These are phyloP conservation scores for Cynocephalus volans DNA, from an alignment of 2,113 vertebrate species.

Conservation along the genomic window DNA sequence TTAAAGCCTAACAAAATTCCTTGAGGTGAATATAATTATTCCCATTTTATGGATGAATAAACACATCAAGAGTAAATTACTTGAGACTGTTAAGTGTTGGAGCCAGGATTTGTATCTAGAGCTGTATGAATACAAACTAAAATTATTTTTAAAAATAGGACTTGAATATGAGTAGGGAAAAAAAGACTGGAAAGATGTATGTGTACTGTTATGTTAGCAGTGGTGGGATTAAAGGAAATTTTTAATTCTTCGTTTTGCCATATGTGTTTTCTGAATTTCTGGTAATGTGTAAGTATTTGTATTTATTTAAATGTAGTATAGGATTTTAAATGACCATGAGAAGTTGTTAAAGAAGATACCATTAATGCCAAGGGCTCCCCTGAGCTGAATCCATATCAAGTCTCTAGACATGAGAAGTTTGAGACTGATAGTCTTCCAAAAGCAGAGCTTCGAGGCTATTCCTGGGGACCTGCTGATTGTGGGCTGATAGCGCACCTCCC, in stretches of 20 bases:
- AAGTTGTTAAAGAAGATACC: conserved; percentile 14
- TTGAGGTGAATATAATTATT: conserved; percentile 24
- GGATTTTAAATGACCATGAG: conserved; percentile 14
- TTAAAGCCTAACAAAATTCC: conserved; percentile 66
- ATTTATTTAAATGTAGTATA: conserved; percentile 20
- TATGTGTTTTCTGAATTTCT: conserved; percentile 56
- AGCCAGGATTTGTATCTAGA: conserved; percentile 34
- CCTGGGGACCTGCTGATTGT: neutral
- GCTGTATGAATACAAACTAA: neutral
- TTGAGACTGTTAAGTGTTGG: neutral
- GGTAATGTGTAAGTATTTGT: neutral
- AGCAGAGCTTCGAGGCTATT: neutral
- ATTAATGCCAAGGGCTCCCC: neutral
- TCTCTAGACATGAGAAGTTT: neutral
- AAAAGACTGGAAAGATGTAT: neutral
- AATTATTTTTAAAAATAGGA: conserved; percentile 45
- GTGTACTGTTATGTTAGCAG: neutral
- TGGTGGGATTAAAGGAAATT: neutral
- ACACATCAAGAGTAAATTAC: conserved; percentile 55
- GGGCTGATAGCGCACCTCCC: neutral
- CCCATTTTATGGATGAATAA: conserved; percentile 42
- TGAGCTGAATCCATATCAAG: too few relatives aligned
- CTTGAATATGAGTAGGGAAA: neutral
- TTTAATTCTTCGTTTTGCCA: conserved; percentile 29
- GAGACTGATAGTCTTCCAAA: neutral